Base-by-base conservation (phyloP, 2,113 vertebrate genomes). In the Poecile atricapillus region DNA sequence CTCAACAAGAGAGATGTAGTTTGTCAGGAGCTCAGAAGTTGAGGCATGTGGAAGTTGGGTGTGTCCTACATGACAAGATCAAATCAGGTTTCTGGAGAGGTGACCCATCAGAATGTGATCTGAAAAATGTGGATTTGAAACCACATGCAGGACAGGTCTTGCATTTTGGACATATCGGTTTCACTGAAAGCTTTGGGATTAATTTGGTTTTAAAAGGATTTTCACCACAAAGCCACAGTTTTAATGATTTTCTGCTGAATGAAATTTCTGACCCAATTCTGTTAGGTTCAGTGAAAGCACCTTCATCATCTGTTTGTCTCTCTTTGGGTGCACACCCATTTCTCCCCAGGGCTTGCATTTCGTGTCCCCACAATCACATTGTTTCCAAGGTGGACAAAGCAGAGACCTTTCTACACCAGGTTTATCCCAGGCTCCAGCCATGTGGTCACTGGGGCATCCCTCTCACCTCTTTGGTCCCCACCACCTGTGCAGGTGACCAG, bases 401-500 rank as follows among this genome's bases (percentile, higher is more conserved):
- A 27, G 5, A 37, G 77, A 21, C 47, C 27, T 73, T 83, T 75
- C 49, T n/a, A 39, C 39, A 31, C 7, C 58, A 79, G n/a, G 13
- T 2, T 28, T 5, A 59, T 16, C 30, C 24, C 4, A 8, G 41
- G 44, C 46, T 71, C 35, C 71, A 76, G 31, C 0, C 0, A 3
- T 35, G 58, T 0, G 3, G 14, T 41, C 47, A 50, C 11, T 10
- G 7, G 14, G 25, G 14, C 44, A 46, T 4, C 2, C 25, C 39
- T 31, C 23, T 55, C 30, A 44, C 28, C 41, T 41, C 47, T 64
- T 62, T 7, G 2, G 60, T 78, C 47, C 37, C 33, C 22, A 79
- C 5, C 23, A 4, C 33, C 55, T 1, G 1, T 9, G 33, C 64
- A 55, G 69, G 41, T 31, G 55, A 71, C 4, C 4, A 1, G 16